phyloP scores from a whole-genome alignment of 2,797 vertebrate genomes.

The Alectoris magna region DNA sequence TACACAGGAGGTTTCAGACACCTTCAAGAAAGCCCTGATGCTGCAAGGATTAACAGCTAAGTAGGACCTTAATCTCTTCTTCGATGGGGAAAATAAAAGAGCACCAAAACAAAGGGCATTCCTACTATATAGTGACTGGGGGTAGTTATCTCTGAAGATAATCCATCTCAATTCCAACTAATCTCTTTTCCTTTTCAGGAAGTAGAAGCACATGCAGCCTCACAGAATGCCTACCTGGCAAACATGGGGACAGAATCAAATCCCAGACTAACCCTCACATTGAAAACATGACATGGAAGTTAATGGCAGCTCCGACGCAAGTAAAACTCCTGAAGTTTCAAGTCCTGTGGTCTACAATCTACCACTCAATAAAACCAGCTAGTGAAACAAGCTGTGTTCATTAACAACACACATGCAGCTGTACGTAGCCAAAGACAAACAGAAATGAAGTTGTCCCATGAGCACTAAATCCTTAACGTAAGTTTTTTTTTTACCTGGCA shows the following conservation, averaged over 20 bases:
- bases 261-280: neutral
- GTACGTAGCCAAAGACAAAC: neutral
- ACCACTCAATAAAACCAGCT: neutral
- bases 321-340: neutral
- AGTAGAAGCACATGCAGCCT: neutral
- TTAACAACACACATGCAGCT: neutral
- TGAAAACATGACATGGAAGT: neutral
- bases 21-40: neutral
- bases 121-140: neutral
- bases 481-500: slow-evolving; percentile 87
- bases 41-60: neutral
- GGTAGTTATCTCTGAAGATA: neutral
- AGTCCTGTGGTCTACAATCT: neutral
- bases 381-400: neutral
- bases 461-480: neutral
- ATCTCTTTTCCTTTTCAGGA: neutral
- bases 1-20: neutral
- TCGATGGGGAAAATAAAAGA: neutral
- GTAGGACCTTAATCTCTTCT: neutral
- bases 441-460: accelerated
- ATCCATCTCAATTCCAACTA: neutral
- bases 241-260: neutral
- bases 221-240: neutral
- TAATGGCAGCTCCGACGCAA: neutral
- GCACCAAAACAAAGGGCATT: neutral